phyloP scores from a whole-genome alignment of 2,113 vertebrate species.

The Xenus cinereus region DNA sequence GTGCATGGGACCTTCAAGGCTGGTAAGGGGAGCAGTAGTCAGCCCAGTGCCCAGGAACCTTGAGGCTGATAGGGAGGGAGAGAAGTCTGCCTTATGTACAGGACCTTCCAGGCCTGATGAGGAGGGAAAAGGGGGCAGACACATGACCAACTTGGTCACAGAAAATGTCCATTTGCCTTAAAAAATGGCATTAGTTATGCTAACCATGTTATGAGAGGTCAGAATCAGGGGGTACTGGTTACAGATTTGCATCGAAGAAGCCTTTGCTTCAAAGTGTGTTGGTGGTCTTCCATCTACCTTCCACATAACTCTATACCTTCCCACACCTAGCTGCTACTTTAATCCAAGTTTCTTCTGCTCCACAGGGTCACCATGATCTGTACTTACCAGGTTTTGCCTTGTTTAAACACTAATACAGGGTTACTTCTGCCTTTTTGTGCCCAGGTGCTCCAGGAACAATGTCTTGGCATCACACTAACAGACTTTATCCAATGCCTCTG shows the following conservation, averaged over 20 bases:
- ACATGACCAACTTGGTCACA: background rate
- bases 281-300: background rate
- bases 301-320: background rate
- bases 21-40: background rate
- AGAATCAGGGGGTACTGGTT: background rate
- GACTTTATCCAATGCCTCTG: background rate
- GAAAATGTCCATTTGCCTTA: background rate
- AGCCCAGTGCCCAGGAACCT: fast-evolving
- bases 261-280: background rate
- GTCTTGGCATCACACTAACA: background rate
- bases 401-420: background rate
- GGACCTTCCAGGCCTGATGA: background rate
- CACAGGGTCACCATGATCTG: background rate
- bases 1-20: background rate
- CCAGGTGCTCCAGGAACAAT: background rate
- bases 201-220: background rate
- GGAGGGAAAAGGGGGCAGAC: background rate
- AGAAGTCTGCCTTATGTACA: background rate
- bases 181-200: background rate
- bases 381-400: background rate
- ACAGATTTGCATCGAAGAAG: background rate
- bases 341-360: background rate
- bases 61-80: background rate
- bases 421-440: background rate
- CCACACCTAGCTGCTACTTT: background rate